These are phyloP conservation scores for Corticium candelabrum DNA, from an alignment of 37 sponge, comb jelly and placozoan species.

Conservation along the genomic window DNA sequence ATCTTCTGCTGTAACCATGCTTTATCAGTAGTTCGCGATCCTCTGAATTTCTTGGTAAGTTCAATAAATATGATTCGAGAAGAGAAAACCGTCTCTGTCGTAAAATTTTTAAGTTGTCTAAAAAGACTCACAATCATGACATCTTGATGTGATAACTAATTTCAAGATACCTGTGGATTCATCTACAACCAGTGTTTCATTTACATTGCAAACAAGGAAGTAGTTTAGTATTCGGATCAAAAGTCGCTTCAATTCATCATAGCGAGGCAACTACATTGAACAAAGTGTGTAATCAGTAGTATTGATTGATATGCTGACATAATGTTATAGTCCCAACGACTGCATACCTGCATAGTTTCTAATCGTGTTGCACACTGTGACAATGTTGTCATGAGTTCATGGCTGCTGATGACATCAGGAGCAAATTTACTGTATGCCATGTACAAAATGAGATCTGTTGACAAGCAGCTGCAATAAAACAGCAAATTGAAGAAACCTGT, in stretches of 20 bases:
- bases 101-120: too few relatives aligned
- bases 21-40: constrained; percentile 17
- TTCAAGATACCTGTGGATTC: neutral
- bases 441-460: neutral
- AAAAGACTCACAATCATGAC: too few relatives aligned
- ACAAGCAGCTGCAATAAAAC: neutral
- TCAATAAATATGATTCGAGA: constrained; percentile 16
- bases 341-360: constrained; percentile 59
- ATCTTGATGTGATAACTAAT: neutral
- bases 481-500: too few relatives aligned
- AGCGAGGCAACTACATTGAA: constrained; percentile 27
- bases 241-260: constrained; percentile 27
- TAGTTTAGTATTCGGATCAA: constrained; percentile 19
- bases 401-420: constrained; percentile 27
- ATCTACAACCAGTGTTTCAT: neutral
- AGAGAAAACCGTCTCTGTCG: neutral
- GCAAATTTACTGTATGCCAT: constrained; percentile 39
- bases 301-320: neutral
- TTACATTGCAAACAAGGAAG: constrained; percentile 24
- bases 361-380: constrained; percentile 41
- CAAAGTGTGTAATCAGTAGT: too few relatives aligned
- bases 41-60: constrained; percentile 37
- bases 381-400: constrained; percentile 38
- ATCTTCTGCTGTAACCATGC: constrained; percentile 31
- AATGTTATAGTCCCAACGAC: neutral